These are phyloP conservation scores for Coendou prehensilis DNA, from an alignment of 2,797 vertebrate species.

Conservation along the genomic window DNA sequence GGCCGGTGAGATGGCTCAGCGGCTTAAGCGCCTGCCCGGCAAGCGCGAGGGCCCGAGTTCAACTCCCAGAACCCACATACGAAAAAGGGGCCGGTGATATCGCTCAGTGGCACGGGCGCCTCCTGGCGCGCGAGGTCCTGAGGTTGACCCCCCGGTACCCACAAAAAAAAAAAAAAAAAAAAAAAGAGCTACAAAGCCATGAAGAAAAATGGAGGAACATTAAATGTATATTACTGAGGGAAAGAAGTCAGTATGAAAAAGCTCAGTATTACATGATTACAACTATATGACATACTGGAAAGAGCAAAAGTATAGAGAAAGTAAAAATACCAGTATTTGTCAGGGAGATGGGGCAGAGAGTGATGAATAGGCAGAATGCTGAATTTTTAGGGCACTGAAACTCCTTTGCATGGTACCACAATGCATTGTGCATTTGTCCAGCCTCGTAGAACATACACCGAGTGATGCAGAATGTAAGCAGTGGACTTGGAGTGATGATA, in stretches of 20 bases:
- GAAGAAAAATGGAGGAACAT: not conserved
- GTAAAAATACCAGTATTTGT: not conserved
- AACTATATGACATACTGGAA: not conserved
- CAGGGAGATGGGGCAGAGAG: not conserved
- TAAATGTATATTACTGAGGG: not conserved
- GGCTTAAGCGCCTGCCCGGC: no score
- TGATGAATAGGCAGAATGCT: not conserved
- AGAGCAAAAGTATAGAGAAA: not conserved
- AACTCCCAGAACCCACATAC: no score
- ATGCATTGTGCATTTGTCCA: not conserved
- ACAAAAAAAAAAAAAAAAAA: no score
- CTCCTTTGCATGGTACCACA: not conserved
- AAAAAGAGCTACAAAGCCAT: not conserved
- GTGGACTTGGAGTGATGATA: not conserved
- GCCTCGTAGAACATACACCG: not conserved
- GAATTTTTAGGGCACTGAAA: not conserved
- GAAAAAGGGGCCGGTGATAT: no score
- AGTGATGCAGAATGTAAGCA: not conserved
- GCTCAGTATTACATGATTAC: not conserved
- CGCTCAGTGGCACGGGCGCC: no score
- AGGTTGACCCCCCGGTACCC: no score
- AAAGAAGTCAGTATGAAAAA: not conserved
- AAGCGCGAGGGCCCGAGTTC: no score
- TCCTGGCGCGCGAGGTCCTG: no score
- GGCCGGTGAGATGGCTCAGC: no score